phyloP scores from a whole-genome alignment of 2,888 invertebrate species.

The Mantis religiosa region DNA sequence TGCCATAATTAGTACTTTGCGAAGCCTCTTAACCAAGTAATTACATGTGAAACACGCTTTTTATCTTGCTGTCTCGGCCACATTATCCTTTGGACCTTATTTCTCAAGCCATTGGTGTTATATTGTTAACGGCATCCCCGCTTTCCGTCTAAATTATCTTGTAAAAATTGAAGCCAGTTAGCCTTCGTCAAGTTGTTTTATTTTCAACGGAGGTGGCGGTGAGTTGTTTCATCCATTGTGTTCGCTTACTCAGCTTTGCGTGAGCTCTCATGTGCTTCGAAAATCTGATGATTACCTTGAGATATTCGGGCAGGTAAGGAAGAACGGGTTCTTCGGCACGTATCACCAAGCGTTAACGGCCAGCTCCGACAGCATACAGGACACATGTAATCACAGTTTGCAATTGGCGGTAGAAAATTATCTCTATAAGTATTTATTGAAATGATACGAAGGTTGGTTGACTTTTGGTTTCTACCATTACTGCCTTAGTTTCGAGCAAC shows the following conservation, averaged over 20 bases:
- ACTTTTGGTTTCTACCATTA: too few relatives aligned
- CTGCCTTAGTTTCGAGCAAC: too few relatives aligned
- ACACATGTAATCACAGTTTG: too few relatives aligned
- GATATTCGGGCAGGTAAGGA: background rate
- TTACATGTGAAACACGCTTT: background rate
- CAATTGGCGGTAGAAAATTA: too few relatives aligned
- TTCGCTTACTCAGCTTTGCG: background rate
- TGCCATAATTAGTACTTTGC: background rate
- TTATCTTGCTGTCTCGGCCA: background rate
- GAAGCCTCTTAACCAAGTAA: background rate
- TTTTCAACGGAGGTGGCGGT: background rate
- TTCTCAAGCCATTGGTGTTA: background rate
- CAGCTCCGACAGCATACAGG: background rate
- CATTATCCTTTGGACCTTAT: background rate
- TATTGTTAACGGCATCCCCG: background rate
- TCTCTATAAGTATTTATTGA: too few relatives aligned
- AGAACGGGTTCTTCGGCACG: background rate
- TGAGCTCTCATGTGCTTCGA: background rate
- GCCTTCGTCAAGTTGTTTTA: background rate
- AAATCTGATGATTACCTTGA: background rate
- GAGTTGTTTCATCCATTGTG: background rate
- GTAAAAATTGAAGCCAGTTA: background rate
- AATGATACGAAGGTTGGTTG: too few relatives aligned
- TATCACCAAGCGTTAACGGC: background rate
- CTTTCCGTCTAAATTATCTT: background rate